These are phyloP conservation scores for Leptinotarsa juncta DNA, from an alignment of 2,888 invertebrate species.

Conservation along the genomic window DNA sequence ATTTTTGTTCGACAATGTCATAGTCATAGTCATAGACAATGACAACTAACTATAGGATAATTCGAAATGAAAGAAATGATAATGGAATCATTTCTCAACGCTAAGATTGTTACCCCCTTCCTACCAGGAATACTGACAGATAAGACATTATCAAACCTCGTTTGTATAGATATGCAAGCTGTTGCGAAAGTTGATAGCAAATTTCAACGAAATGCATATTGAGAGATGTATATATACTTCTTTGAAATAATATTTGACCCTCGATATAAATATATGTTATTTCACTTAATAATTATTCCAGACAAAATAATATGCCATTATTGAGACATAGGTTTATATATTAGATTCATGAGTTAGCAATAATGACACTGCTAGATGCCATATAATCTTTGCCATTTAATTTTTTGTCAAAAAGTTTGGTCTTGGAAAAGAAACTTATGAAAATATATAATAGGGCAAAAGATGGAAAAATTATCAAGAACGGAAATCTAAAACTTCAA, in stretches of 20 bases:
- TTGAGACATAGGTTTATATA: no score
- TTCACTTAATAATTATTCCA: no score
- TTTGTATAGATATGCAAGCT: conserved; percentile 18
- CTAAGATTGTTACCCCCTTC: conserved; percentile 17
- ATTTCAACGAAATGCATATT: conserved; percentile 31
- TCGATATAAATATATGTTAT: neutral
- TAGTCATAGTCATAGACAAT: neutral
- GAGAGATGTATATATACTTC: conserved; percentile 8
- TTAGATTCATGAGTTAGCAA: no score
- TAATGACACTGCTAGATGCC: no score
- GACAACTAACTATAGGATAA: neutral
- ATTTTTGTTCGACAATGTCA: neutral
- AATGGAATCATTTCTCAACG: neutral
- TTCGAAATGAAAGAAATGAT: neutral
- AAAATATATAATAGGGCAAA: no score
- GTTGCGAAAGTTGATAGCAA: conserved; percentile 19
- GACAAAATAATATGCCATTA: no score
- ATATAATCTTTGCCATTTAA: no score
- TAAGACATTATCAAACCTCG: conserved; percentile 26
- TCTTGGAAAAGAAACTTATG: no score
- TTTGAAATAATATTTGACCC: conserved; percentile 24
- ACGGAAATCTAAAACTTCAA: no score
- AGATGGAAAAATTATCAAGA: no score
- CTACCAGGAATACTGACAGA: conserved; percentile 21
- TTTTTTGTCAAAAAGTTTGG: no score